Evolutionary conservation across 2,113 vertebrate genomes (phyloP), one percentile per base, ranked within the genome.

Genomic region (Cettia cetti): DNA sequence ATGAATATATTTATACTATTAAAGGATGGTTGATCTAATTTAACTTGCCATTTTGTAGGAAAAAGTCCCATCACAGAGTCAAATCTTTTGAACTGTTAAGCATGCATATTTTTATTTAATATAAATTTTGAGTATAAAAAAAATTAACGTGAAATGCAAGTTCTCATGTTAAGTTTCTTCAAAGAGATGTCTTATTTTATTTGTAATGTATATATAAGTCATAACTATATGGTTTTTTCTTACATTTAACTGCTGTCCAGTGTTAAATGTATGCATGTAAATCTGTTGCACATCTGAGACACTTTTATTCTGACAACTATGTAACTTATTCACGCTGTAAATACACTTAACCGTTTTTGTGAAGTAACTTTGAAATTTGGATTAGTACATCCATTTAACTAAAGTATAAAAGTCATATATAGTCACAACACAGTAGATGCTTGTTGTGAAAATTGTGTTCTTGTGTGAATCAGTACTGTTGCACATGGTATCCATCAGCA

Each of bases 341-440:
- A 99, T 99, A 99, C 98, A 98, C 98, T 98, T 98, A 98, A 98
- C 97, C 72, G 82, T 96, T 98, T 98, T 98, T 99, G 99, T 98
- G 97, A 98, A 97, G 97, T 98, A 98, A 97, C 97, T 98, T 98
- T 87, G 96, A 95, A 98, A 98, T 93, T 98, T 97, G 98, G 97
- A 97, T 98, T 98, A 98, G 97, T 98, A 98, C 92, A 98, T 97
- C 97, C 96, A 96, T 97, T 98, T 97, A 97, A 95, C 96, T 95
- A 69, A 97, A 96, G 96, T 97, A 97, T 97, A 97, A 92, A 97
- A 90, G 95, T 89, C 92, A 68, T 60, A 94, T 87, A 90, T 94
- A 94, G 79, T 70, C 92, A 86, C 92, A 94, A 78, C 72, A 77
- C 57, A 92, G 92, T 82, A 60, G 8, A 9, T 81, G 77, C 86